phyloP scores from a whole-genome alignment of 92 coral and sea anemone species.

The Zoanthus sansibaricus region DNA sequence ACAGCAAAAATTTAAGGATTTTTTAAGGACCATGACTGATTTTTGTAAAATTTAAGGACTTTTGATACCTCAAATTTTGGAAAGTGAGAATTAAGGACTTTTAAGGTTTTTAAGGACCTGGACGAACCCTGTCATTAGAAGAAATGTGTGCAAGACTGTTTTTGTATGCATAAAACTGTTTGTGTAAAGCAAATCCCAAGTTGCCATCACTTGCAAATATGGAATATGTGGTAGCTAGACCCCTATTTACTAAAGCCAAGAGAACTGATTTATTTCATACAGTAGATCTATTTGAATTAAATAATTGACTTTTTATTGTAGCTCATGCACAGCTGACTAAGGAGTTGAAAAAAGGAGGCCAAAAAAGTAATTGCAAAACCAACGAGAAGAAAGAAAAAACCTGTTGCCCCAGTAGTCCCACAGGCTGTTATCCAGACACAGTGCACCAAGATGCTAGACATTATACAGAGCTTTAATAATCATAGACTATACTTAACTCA shows the following conservation, averaged over 20 bases:
- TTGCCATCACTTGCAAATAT: constrained; percentile 39
- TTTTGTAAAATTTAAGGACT: too few species aligned
- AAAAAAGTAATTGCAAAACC: constrained; percentile 42
- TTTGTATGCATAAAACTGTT: constrained; percentile 30
- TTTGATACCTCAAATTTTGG: too few species aligned
- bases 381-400: constrained; percentile 33
- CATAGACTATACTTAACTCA: constrained; percentile 41
- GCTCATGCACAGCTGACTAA: constrained; percentile 14
- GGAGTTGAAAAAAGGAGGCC: constrained; percentile 34
- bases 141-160: constrained; percentile 43
- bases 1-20: too few species aligned
- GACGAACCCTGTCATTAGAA: too few species aligned
- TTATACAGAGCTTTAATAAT: constrained; percentile 45
- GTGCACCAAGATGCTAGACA: constrained; percentile 46
- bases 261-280: constrained; percentile 38
- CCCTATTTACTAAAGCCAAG: constrained; percentile 44
- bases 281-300: constrained; percentile 7
- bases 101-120: too few species aligned
- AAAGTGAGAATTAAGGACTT: too few species aligned
- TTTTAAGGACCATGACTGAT: too few species aligned
- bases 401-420: constrained; percentile 31
- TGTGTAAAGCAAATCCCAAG: constrained; percentile 21
- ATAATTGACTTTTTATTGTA: constrained; percentile 16
- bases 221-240: constrained; percentile 42
- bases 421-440: constrained; percentile 44